phyloP scores from a whole-genome alignment of 2,888 invertebrate species.

The Neoscelio sp. region DNA sequence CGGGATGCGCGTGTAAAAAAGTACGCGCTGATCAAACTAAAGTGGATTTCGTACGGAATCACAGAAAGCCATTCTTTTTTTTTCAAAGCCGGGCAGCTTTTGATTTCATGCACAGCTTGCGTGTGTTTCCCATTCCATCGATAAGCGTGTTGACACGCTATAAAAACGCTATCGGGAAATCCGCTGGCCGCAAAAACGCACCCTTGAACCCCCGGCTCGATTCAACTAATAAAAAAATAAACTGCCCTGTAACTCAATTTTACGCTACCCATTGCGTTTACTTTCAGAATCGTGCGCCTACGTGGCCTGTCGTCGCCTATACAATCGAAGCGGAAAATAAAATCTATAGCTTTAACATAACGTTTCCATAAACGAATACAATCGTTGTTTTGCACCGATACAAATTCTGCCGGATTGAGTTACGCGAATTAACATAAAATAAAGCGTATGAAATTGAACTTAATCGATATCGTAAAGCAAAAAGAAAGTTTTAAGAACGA shows the following conservation, averaged over 20 bases:
- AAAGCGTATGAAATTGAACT: too few relatives aligned
- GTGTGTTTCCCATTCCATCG: constrained; percentile 68
- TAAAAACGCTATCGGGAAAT: constrained; percentile 82
- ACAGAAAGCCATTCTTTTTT: constrained; percentile 37
- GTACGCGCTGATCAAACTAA: too few relatives aligned
- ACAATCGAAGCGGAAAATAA: constrained; percentile 22
- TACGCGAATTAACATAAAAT: neutral
- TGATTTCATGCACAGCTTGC: constrained; percentile 60
- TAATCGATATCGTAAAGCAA: too few relatives aligned
- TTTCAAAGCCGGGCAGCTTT: too few relatives aligned
- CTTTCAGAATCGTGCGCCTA: constrained; percentile 29
- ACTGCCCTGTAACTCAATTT: constrained; percentile 81
- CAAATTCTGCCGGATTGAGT: neutral
- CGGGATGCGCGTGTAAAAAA: too few relatives aligned
- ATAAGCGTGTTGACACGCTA: constrained; percentile 82
- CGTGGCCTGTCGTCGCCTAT: constrained; percentile 22
- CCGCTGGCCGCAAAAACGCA: constrained; percentile 80
- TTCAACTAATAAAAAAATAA: constrained; percentile 79
- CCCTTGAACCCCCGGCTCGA: constrained; percentile 74
- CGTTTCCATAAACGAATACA: constrained; percentile 5
- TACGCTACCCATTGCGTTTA: constrained; percentile 73
- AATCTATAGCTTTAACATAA: constrained; percentile 25
- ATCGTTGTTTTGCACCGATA: neutral
- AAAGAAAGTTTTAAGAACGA: neutral
- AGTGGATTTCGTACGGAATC: too few relatives aligned